These are phyloP conservation scores for Picus viridis DNA, from an alignment of 2,797 vertebrate genomes.

Conservation along the genomic window DNA sequence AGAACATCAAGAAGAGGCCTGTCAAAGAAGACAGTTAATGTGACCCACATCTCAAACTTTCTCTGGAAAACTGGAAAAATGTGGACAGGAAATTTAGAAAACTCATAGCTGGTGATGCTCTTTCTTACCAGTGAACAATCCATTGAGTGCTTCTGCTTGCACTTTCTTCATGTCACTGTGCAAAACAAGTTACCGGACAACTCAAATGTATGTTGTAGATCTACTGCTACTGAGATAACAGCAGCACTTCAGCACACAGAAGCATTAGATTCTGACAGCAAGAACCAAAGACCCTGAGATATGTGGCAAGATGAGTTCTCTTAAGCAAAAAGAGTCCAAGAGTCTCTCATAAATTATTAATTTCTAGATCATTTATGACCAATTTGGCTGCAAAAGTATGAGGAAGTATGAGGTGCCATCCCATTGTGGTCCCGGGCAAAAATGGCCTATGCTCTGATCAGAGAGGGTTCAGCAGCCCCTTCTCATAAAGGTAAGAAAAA, in stretches of 20 bases:
- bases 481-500: constrained; percentile 11
- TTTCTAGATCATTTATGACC: not conserved
- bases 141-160: not conserved
- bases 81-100: not conserved
- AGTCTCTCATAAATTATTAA: not conserved
- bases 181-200: not conserved
- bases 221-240: not conserved
- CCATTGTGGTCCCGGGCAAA: not conserved
- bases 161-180: not conserved
- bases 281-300: not conserved
- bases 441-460: not conserved
- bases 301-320: not conserved
- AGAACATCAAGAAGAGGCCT: not conserved
- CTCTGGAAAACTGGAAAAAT: not conserved
- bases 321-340: not conserved
- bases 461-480: not conserved
- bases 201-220: not conserved
- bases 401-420: not conserved
- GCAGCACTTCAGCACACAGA: not conserved
- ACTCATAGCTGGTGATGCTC: not conserved
- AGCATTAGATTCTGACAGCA: not conserved
- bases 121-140: not conserved
- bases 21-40: not conserved
- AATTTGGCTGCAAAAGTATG: not conserved
- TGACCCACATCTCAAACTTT: not conserved